These are phyloP conservation scores for Heliconius himera DNA, from an alignment of 1,140 invertebrate genomes.

Conservation along the genomic window DNA sequence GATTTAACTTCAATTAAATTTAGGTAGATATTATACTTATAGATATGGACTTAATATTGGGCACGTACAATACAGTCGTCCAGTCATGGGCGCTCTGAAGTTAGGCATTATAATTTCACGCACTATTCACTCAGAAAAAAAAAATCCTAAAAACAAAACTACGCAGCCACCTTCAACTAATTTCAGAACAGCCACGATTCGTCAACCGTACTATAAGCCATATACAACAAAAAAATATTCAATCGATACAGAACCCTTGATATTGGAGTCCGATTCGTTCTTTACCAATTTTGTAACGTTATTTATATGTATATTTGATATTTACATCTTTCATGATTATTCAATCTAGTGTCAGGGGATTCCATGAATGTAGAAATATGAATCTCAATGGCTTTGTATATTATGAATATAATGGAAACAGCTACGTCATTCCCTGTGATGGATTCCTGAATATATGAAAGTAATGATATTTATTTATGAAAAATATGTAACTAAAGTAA, in stretches of 20 bases:
- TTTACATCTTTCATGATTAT: conserved; percentile 8
- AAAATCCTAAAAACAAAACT: too few species aligned
- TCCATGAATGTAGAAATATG: conserved; percentile 4
- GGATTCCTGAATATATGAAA: conserved; percentile 9
- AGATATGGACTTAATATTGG: too few species aligned
- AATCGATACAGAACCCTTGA: neutral
- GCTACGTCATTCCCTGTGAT: neutral
- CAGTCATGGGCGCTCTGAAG: too few species aligned
- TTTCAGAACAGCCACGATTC: too few species aligned
- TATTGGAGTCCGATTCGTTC: neutral
- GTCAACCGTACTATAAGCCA: neutral
- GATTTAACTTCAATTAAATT: too few species aligned
- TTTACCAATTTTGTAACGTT: neutral
- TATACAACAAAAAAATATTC: neutral
- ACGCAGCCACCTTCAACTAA: too few species aligned
- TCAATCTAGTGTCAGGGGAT: conserved; percentile 5
- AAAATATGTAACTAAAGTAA: neutral
- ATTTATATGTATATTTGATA: neutral
- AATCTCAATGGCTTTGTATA: conserved; percentile 4
- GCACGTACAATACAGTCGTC: too few species aligned
- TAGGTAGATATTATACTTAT: too few species aligned
- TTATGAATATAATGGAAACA: neutral
- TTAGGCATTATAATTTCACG: too few species aligned
- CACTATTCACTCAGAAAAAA: too few species aligned
- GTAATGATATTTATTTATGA: conserved; percentile 11